Percentiles rank a stretch among this genome's conserved stretches.
phyloP scores from a whole-genome alignment of 2,113 vertebrate genomes.

The Scortum barcoo region DNA sequence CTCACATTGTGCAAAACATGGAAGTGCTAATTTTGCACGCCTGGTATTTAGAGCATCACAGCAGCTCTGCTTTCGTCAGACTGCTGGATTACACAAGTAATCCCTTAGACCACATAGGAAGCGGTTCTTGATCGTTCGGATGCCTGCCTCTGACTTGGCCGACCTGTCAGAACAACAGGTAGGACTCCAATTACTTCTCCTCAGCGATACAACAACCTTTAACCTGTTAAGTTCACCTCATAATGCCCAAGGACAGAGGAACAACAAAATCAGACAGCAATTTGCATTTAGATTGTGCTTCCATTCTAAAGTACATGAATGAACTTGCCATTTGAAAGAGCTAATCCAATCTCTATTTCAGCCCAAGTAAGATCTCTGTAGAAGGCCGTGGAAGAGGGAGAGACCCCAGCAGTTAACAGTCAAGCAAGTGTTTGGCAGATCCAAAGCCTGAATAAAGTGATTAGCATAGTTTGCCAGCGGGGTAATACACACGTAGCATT shows the following conservation, averaged over 20 bases:
- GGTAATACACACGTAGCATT: neutral
- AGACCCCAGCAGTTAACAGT: neutral
- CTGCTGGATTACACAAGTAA: neutral
- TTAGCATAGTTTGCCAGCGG: conserved; percentile 19
- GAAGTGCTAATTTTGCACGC: neutral
- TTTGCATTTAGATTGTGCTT: conserved; percentile 83
- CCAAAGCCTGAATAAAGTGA: conserved; percentile 26
- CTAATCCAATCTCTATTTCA: conserved; percentile 49
- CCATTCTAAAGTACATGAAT: conserved; percentile 45
- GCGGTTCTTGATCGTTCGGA: neutral
- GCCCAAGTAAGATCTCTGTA: conserved; percentile 24
- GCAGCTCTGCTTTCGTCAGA: neutral
- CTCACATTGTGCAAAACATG: neutral
- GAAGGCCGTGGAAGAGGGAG: neutral
- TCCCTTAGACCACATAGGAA: neutral
- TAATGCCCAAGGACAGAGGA: conserved; percentile 60
- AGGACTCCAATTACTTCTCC: conserved; percentile 32
- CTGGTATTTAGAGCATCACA: neutral
- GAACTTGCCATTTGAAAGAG: conserved; percentile 31
- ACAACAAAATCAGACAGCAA: conserved; percentile 55
- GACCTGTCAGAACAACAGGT: conserved; percentile 33
- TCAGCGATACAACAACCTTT: conserved; percentile 46
- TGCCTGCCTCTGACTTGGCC: conserved; percentile 1
- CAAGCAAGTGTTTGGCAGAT: neutral
- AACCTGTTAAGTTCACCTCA: conserved; percentile 66